Conservation (phyloP, 2,888 invertebrate genomes). For the Cataglyphis albicans region DNA sequence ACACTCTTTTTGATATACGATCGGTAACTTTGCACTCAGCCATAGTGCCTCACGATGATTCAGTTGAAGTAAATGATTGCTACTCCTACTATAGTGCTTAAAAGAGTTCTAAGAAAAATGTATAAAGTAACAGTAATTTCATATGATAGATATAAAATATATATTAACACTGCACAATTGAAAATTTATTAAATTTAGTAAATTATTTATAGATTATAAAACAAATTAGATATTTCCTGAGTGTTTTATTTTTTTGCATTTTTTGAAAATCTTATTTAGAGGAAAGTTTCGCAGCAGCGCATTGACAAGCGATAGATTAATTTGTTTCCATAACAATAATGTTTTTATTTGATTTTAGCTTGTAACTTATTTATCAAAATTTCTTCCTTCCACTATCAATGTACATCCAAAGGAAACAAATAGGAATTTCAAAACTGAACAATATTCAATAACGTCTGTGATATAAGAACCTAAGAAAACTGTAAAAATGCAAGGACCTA, state of each 20-base stretch:
- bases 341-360: not conserved
- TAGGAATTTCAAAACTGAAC: constrained; percentile 18
- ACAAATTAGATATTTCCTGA: not conserved
- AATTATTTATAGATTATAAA: not conserved
- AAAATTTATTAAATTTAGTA: not conserved
- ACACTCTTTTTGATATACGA: constrained; percentile 36
- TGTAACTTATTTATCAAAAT: constrained; percentile 24
- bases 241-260: not conserved
- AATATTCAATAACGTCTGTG: constrained; percentile 24
- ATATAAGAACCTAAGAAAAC: constrained; percentile 25
- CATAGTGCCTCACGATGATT: constrained; percentile 16
- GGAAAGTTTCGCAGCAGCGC: not conserved
- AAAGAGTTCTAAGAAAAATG: not conserved
- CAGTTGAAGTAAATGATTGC: constrained; percentile 31
- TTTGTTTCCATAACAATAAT: not conserved
- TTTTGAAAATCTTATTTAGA: not conserved
- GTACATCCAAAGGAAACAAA: not conserved
- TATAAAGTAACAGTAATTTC: constrained; percentile 12
- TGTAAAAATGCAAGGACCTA: not conserved
- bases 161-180: not conserved
- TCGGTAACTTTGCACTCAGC: constrained; percentile 33
- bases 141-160: not conserved
- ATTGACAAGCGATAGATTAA: not conserved
- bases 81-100: not conserved
- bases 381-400: not conserved